Conservation (phyloP, 2,113 vertebrate species). For the Brachirus orientalis region DNA sequence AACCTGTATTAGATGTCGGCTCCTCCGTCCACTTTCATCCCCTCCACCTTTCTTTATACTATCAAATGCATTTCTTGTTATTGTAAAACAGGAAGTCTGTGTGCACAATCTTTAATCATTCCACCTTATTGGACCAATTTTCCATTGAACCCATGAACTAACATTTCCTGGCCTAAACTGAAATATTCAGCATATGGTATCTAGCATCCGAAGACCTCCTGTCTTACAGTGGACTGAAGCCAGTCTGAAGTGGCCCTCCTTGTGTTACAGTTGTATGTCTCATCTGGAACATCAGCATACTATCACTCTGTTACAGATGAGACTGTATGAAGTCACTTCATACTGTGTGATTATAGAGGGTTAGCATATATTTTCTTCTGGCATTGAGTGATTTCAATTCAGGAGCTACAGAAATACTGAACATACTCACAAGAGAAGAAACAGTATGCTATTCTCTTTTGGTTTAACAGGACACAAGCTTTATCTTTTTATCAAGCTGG, state of each 20-base stretch:
- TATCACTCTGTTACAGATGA: too few relatives aligned
- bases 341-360: constrained; percentile 31
- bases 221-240: constrained; percentile 57
- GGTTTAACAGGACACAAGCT: background rate
- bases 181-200: too few relatives aligned
- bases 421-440: too few relatives aligned
- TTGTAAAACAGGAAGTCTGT: constrained; percentile 68
- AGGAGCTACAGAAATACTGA: constrained; percentile 42
- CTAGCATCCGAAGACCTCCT: constrained; percentile 54
- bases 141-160: background rate
- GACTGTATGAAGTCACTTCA: constrained; percentile 42
- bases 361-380: constrained; percentile 24
- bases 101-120: background rate
- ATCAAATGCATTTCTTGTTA: constrained; percentile 39
- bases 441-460: constrained; percentile 1
- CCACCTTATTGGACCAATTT: constrained; percentile 13
- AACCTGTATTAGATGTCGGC: constrained; percentile 39
- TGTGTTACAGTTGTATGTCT: constrained; percentile 1
- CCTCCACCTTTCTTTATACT: background rate
- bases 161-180: background rate
- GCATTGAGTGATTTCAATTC: constrained; percentile 21
- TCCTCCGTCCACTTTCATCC: constrained; percentile 36
- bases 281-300: background rate
- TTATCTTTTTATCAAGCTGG: constrained; percentile 9
- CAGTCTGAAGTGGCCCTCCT: constrained; percentile 55